Percentiles rank a stretch among this genome's conserved stretches.
phyloP scores from a whole-genome alignment of 2,797 vertebrate species.

The Cynodonichthys magdalenae region DNA sequence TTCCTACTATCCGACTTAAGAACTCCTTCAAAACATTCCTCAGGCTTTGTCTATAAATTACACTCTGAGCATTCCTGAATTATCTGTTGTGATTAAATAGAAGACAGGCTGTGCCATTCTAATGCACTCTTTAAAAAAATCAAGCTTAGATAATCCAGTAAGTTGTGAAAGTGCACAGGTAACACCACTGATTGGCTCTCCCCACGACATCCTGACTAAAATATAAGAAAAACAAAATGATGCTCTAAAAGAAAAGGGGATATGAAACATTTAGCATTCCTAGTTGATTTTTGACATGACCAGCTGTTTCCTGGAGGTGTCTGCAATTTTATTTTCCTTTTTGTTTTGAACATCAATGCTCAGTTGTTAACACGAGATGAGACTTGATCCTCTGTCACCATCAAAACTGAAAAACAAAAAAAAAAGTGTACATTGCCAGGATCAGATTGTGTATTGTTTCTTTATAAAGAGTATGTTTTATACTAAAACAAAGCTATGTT shows the following conservation, averaged over 20 bases:
- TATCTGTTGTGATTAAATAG: conserved; percentile 64
- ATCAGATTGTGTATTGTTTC: conserved; percentile 87
- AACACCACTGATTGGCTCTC: conserved; percentile 53
- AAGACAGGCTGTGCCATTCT: conserved; percentile 73
- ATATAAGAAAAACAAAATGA: conserved; percentile 67
- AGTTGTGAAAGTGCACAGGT: conserved; percentile 70
- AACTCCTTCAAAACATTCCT: conserved; percentile 69
- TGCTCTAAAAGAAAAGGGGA: conserved; percentile 53
- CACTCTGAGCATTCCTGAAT: conserved; percentile 61
- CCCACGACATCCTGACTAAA: conserved; percentile 50
- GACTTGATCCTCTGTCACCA: conserved; percentile 65
- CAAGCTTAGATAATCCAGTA: conserved; percentile 63
- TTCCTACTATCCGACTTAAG: conserved; percentile 50
- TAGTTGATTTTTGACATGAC: conserved; percentile 78
- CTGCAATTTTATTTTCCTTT: conserved; percentile 20
- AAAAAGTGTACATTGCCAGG: conserved; percentile 81
- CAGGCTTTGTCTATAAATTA: conserved; percentile 35
- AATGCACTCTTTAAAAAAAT: conserved; percentile 74
- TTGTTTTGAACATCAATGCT: conserved; percentile 33
- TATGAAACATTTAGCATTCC: conserved; percentile 73
- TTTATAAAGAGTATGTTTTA: conserved; percentile 91
- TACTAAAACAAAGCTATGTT: conserved; percentile 83
- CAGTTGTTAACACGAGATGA: conserved; percentile 37
- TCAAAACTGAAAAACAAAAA: conserved; percentile 66
- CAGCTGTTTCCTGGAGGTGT: conserved; percentile 47